A percentile compares a stretch with the other conserved stretches of the same genome.
phyloP scores from a whole-genome alignment of 2,113 vertebrate genomes.

The Columba janthina region DNA sequence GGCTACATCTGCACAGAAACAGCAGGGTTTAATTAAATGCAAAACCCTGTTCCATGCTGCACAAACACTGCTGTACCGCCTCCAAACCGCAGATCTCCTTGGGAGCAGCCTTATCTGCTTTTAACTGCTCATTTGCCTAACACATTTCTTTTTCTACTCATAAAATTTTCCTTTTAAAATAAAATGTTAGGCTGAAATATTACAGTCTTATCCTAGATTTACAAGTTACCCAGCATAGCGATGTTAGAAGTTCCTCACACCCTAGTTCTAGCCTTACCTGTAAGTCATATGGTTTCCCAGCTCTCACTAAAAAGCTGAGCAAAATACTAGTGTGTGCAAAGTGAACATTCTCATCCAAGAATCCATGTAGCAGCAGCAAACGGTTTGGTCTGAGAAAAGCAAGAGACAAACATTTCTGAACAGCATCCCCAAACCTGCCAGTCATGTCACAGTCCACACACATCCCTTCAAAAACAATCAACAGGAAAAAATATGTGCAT shows the following conservation, averaged over 20 bases:
- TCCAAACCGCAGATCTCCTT: not conserved
- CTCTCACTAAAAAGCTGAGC: constrained; percentile 84
- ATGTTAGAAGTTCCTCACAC: not conserved
- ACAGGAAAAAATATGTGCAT: not conserved
- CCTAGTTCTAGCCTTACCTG: constrained; percentile 72
- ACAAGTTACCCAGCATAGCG: not conserved
- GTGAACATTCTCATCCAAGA: constrained; percentile 86
- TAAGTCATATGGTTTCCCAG: constrained; percentile 83
- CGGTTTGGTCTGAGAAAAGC: constrained; percentile 78
- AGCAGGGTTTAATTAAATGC: not conserved
- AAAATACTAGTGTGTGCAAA: constrained; percentile 87
- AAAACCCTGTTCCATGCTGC: not conserved
- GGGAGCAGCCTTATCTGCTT: not conserved
- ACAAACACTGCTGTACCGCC: not conserved
- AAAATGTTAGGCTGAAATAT: not conserved
- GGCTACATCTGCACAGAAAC: not conserved
- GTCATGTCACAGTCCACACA: not conserved
- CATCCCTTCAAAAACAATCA: not conserved
- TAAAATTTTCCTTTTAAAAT: not conserved
- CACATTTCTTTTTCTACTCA: not conserved
- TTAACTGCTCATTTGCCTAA: not conserved
- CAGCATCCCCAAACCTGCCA: not conserved
- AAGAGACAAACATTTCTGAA: constrained; percentile 22
- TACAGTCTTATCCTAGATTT: not conserved
- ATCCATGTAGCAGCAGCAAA: constrained; percentile 82